These are phyloP conservation scores for Sarcophaga carnaria DNA, from an alignment of 2,888 invertebrate genomes.

Conservation along the genomic window DNA sequence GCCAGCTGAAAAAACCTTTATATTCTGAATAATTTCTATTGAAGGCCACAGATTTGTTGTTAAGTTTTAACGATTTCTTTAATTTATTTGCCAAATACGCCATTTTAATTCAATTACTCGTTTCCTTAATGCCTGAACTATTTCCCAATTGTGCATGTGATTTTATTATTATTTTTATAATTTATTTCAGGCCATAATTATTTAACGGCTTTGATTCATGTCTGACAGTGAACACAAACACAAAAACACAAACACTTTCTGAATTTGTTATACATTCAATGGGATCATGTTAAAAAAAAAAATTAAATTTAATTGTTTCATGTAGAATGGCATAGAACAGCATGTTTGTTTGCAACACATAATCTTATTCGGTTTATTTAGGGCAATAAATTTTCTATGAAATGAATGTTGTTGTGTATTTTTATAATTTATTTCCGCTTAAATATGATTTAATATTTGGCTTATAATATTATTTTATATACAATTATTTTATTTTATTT, in stretches of 20 bases:
- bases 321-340: conserved; percentile 16
- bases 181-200: conserved; percentile 11
- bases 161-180: background rate
- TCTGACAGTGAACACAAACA: conserved; percentile 18
- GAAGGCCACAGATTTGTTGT: too few relatives aligned
- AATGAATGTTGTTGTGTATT: conserved; percentile 42
- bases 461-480: conserved; percentile 30
- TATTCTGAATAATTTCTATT: too few relatives aligned
- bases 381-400: conserved; percentile 46
- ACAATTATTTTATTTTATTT: background rate
- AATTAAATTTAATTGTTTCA: conserved; percentile 42
- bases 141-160: conserved; percentile 25
- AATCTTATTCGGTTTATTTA: conserved; percentile 30
- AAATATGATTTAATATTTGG: conserved; percentile 40
- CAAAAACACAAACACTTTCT: conserved; percentile 9
- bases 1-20: too few relatives aligned
- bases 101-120: conserved; percentile 4
- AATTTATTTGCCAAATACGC: background rate
- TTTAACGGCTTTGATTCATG: conserved; percentile 20
- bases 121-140: background rate
- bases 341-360: conserved; percentile 8
- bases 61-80: too few relatives aligned
- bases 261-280: conserved; percentile 3
- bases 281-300: background rate
- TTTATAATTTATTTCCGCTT: conserved; percentile 57